Evolutionary conservation across 1,140 invertebrate genomes (phyloP), one percentile per base, ranked within the genome.

Genomic region (Drosophila grimshawi): DNA sequence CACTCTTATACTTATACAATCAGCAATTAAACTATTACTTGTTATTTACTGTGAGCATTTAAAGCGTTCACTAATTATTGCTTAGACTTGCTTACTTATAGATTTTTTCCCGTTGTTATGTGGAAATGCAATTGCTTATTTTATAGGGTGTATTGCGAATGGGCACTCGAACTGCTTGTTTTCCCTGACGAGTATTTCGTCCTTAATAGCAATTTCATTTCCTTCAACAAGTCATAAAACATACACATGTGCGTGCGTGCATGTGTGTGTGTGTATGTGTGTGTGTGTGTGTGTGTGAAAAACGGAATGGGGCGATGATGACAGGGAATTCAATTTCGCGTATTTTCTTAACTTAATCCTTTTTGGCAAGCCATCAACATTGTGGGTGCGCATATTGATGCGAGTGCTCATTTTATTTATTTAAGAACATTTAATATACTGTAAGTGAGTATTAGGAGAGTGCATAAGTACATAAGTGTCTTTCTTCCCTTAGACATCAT

Each of bases 341-440:
- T 72, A 67, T 76, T 76, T 76, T 73, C 69, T 66, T 76, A 73
- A 76, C 69, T 76, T 76, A 73, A 76, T 76, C 69, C 63, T 72
- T 76, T 65, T 72, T 71, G 68, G 49, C 63, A 76, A 72, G 64
- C 46, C 52, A 56, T 62, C 35, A 57, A 62, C 35, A 49, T 32
- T 55, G 48, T 56, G 11, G 41, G 33, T 53, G 35, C 43, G n/a
- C 49, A 46, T 56, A 45, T 59, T 43, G 37, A 30, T 49, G 32
- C 8, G 11, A 29, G 59, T 7, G 33, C 59, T 7, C 45, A 35
- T 61, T 11, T 32, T 27, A 37, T 61, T 61, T 62, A 62, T 39
- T 49, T 49, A 37, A 8, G 45, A 49, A 49, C 46, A 51, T 19
- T 49, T 37, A 49, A 49, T n/a, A 61, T 32, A 33, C 43, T 19